Evolutionary conservation across 2,113 vertebrate genomes (phyloP).

Genomic region (Origma solitaria): DNA sequence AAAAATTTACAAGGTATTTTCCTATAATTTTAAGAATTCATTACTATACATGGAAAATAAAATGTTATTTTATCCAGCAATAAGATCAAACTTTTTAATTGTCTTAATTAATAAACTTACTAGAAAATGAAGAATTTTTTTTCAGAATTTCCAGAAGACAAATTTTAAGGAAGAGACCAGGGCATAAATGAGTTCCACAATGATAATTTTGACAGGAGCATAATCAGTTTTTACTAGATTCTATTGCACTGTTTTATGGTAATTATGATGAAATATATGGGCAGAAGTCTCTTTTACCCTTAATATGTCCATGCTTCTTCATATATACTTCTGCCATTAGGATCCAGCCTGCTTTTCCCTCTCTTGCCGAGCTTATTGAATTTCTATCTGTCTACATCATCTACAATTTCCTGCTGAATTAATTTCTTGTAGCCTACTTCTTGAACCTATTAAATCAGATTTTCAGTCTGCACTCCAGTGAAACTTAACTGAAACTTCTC

Average conservation of each 20-base stretch:
- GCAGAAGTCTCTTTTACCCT: not conserved
- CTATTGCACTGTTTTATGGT: not conserved
- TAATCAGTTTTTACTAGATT: not conserved
- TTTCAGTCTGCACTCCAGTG: not conserved
- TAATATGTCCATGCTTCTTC: not conserved
- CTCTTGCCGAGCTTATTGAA: slow-evolving; percentile 22
- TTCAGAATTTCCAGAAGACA: not conserved
- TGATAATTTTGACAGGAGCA: not conserved
- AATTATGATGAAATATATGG: not conserved
- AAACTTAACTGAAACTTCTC: not conserved
- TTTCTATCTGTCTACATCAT: slow-evolving; percentile 42
- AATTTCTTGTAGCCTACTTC: slow-evolving; percentile 15
- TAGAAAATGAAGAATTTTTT: not conserved
- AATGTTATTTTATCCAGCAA: not conserved
- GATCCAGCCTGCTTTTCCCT: not conserved
- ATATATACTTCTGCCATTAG: not conserved
- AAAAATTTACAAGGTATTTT: slow-evolving; percentile 7
- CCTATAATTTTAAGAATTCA: not conserved
- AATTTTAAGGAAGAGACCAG: not conserved
- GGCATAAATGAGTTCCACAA: not conserved
- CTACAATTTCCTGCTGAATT: slow-evolving; percentile 40
- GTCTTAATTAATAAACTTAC: not conserved
- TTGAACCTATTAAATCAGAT: slow-evolving; percentile 10
- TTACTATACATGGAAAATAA: not conserved
- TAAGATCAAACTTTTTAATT: not conserved